phyloP scores from a whole-genome alignment of 2,888 invertebrate genomes.

The Omphaloscelis lunosa region DNA sequence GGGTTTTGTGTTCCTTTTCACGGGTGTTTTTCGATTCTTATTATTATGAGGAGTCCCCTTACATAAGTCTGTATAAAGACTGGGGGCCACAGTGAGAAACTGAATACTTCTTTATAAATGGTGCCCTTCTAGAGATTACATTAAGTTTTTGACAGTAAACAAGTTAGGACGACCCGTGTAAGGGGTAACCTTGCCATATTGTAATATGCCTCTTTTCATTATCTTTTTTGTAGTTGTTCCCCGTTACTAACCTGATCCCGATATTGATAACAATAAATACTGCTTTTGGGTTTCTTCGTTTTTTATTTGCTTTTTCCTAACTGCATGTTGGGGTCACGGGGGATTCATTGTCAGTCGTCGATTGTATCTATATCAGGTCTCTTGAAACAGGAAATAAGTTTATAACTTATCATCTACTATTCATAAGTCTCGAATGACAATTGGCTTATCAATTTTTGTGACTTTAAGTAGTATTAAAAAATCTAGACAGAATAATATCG shows the following conservation, averaged over 20 bases:
- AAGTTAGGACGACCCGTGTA: slow-evolving; percentile 80
- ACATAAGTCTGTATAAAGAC: slow-evolving; percentile 79
- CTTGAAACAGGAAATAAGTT: slow-evolving; percentile 27
- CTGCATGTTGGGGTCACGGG: slow-evolving; percentile 53
- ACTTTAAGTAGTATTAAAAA: slow-evolving; percentile 7
- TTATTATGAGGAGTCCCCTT: slow-evolving; percentile 87
- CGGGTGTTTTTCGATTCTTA: slow-evolving; percentile 83
- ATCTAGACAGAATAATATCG: slow-evolving; percentile 38
- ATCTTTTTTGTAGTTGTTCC: slow-evolving; percentile 56
- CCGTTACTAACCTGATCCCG: slow-evolving; percentile 71
- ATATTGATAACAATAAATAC: slow-evolving; percentile 64
- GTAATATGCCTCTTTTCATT: slow-evolving; percentile 71
- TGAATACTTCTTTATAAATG: slow-evolving; percentile 83
- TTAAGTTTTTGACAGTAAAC: slow-evolving; percentile 85
- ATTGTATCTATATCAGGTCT: slow-evolving; percentile 39
- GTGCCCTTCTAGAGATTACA: slow-evolving; percentile 85
- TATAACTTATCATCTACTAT: slow-evolving; percentile 19
- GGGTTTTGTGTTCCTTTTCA: slow-evolving; percentile 87
- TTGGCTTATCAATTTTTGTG: not conserved
- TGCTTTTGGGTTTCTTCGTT: slow-evolving; percentile 49
- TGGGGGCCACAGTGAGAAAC: slow-evolving; percentile 83
- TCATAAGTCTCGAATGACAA: not conserved
- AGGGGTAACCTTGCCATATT: slow-evolving; percentile 79
- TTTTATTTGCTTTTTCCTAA: slow-evolving; percentile 50
- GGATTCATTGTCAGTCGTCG: slow-evolving; percentile 43